Conservation (phyloP, 2,888 invertebrate species). For the Calameuta idolon region DNA sequence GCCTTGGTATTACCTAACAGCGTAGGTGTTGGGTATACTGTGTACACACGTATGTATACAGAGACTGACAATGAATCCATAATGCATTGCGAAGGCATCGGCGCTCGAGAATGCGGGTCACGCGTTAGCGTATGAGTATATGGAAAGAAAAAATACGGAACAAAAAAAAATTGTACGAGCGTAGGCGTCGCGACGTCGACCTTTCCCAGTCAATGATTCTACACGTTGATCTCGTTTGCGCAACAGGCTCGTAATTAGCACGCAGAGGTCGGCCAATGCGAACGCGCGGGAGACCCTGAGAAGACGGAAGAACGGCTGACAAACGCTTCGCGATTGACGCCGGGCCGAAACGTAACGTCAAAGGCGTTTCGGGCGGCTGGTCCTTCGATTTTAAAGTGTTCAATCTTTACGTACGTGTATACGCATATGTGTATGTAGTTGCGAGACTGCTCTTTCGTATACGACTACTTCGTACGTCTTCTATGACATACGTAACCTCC, state of each 20-base stretch:
- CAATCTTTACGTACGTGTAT: neutral
- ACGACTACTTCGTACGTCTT: neutral
- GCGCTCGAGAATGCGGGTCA: conserved; percentile 5
- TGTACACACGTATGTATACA: neutral
- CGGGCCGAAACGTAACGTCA: neutral
- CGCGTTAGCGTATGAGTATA: neutral
- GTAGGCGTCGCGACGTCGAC: neutral
- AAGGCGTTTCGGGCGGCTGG: neutral
- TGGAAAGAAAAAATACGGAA: neutral
- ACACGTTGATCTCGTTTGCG: neutral
- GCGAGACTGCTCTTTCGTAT: neutral
- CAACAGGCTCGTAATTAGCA: neutral
- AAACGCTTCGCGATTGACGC: neutral
- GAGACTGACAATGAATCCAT: neutral
- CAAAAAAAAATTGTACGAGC: neutral
- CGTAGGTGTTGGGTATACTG: neutral
- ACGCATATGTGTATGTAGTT: too few relatives aligned
- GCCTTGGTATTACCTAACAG: neutral
- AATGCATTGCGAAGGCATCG: neutral
- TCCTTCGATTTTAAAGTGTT: neutral
- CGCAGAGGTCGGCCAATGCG: neutral
- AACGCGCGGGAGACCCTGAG: neutral
- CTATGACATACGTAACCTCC: neutral
- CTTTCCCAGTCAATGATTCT: neutral
- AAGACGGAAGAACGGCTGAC: neutral